Conservation (phyloP, 2,797 vertebrate genomes). For the Macropus fuliginosus region DNA sequence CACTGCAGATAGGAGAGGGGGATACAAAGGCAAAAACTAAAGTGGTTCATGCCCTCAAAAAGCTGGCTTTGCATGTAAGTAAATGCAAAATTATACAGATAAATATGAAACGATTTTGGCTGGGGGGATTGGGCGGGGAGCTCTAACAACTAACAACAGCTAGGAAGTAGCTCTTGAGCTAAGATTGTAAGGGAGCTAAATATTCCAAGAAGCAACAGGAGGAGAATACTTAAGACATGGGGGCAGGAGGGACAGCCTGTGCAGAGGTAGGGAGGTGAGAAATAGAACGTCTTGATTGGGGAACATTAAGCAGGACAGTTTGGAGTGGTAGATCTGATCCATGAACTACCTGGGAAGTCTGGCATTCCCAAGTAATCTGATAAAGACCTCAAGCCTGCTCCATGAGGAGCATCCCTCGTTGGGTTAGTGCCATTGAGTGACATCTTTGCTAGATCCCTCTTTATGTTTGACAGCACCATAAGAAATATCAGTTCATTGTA, state of each 20-base stretch:
- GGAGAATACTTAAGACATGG: not conserved
- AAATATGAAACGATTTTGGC: not conserved
- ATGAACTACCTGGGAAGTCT: not conserved
- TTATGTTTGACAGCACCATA: not conserved
- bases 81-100: not conserved
- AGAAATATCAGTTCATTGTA: not conserved
- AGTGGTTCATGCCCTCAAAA: not conserved
- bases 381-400: not conserved
- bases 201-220: not conserved
- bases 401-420: not conserved
- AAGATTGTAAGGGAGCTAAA: not conserved
- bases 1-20: not conserved
- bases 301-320: not conserved
- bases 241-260: not conserved
- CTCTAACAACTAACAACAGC: not conserved
- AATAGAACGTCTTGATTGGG: not conserved
- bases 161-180: not conserved
- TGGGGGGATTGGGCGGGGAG: not conserved
- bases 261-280: not conserved
- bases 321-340: not conserved
- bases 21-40: not conserved
- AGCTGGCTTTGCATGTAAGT: not conserved
- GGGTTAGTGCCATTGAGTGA: not conserved
- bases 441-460: not conserved
- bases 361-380: not conserved